Conservation (phyloP, 2,888 invertebrate genomes). For the Agriopis aurantiaria region DNA sequence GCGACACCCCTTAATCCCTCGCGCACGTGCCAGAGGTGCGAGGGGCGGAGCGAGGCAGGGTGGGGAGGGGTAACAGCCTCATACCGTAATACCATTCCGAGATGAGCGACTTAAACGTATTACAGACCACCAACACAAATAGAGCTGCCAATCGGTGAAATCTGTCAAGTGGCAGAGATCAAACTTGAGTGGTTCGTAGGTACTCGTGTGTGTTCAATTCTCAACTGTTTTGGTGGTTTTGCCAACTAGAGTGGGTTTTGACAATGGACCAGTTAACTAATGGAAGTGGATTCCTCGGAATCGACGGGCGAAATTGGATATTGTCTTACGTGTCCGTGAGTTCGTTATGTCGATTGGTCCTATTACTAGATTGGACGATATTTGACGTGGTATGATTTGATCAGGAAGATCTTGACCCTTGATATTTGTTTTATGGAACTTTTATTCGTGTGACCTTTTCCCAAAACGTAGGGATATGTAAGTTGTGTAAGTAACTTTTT, state of each 20-base stretch:
- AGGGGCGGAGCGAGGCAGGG: slow-evolving; percentile 50
- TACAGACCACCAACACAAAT: slow-evolving; percentile 67
- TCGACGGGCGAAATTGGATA: slow-evolving; percentile 72
- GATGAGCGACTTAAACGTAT: slow-evolving; percentile 84
- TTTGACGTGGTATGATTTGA: slow-evolving; percentile 41
- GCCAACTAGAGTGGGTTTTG: slow-evolving; percentile 79
- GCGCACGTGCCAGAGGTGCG: slow-evolving; percentile 68
- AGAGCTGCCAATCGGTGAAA: slow-evolving; percentile 57
- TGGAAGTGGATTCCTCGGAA: slow-evolving; percentile 65
- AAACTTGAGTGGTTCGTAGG: slow-evolving; percentile 56
- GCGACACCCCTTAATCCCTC: slow-evolving; percentile 74
- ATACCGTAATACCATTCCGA: slow-evolving; percentile 83
- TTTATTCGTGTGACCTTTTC: slow-evolving; percentile 3
- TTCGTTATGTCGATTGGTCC: slow-evolving; percentile 53
- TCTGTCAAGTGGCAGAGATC: slow-evolving; percentile 57
- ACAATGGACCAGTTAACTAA: slow-evolving; percentile 82
- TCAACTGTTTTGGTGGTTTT: slow-evolving; percentile 78
- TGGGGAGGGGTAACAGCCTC: slow-evolving; percentile 62
- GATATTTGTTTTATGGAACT: slow-evolving; percentile 5
- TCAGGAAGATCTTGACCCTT: slow-evolving; percentile 9
- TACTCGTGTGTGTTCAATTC: slow-evolving; percentile 64
- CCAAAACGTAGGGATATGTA: background rate
- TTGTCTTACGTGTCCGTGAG: slow-evolving; percentile 64
- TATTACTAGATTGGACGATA: slow-evolving; percentile 53
- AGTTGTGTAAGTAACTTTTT: too few species aligned